Base-by-base conservation (phyloP, 2,113 vertebrate genomes). In the Camelus dromedarius region DNA sequence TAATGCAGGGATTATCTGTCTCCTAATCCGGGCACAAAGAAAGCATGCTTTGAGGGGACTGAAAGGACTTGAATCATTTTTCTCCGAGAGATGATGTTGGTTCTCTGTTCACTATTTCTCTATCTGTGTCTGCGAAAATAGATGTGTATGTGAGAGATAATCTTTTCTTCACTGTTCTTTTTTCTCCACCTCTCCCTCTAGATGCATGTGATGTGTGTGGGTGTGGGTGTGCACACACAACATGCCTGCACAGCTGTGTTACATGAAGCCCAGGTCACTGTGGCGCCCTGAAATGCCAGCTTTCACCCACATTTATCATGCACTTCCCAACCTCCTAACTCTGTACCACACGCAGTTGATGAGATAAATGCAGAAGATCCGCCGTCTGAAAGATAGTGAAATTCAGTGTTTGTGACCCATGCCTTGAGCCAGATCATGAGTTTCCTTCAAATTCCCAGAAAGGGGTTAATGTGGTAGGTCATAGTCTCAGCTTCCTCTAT, bases 331-430 rank as follows among this genome's bases (percentile, higher is more conserved):
- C 58, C 77, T 19, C 56, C 91, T 86, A 38, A 72, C 24, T 91
- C 56, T 60, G 1, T 11, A 69, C 46, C 72, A 52, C 24, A 18
- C 62, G 46, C 26, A 77, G 26, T 73, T 84, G 88, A 52, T 96
- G 73, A 94, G 38, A 95, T 83, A 69, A 86, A 94, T 93, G 35
- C 38, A 5, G 72, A 83, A 6, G 79, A 38, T 60, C 52, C 80
- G 28, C 54, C 83, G 1, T 60, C 28, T 42, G 46, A 89, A 89
- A 86, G 56, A 62, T 8, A 82, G 73, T 0, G 2, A 67, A 94
- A 54, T 30, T 42, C 73, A 64, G 24, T 69, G 58, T 84, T 92
- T 77, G 12, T 89, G 64, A 87, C 46, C 67, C 6, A 0, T 16
- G 9, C 80, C 19, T 52, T 3, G 48, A n/a, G 56, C 42, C 67